Evolutionary conservation across 2,888 invertebrate genomes (phyloP).

Genomic region (Nasonia oneida): DNA sequence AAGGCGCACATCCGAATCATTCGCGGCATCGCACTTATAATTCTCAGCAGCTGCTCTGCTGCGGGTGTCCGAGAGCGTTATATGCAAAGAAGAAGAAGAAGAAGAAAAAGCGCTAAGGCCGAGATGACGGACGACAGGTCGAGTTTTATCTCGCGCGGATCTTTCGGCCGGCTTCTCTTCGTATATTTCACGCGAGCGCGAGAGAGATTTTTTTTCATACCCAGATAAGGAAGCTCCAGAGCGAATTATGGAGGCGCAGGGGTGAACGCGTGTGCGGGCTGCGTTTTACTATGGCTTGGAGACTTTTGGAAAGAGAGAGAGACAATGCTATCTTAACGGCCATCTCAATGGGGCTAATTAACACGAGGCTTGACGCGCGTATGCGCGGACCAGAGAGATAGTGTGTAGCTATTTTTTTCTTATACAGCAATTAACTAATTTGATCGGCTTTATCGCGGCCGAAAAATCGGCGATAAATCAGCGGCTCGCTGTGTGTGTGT

Average conservation of each 20-base stretch:
- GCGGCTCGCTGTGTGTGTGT: not conserved
- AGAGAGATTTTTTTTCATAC: not conserved
- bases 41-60: not conserved
- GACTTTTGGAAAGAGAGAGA: not conserved
- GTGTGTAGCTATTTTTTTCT: not conserved
- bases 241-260: slow-evolving; percentile 1
- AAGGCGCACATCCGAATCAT: not conserved
- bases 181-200: not conserved
- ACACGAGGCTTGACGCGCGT: slow-evolving; percentile 69
- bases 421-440: slow-evolving; percentile 43
- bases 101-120: not conserved
- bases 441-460: not conserved
- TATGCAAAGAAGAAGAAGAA: not conserved
- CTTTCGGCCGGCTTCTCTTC: not conserved
- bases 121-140: slow-evolving; percentile 1
- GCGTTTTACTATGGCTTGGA: not conserved
- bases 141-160: not conserved
- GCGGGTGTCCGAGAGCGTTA: not conserved
- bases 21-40: slow-evolving; percentile 1
- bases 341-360: slow-evolving; percentile 76
- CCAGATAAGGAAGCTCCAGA: slow-evolving; percentile 13
- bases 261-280: slow-evolving; percentile 3
- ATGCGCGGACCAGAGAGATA: not conserved
- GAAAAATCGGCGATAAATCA: not conserved
- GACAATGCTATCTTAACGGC: slow-evolving; percentile 55